Conservation (phyloP, 2,113 vertebrate genomes). For the Corythoichthys haematopterus region DNA sequence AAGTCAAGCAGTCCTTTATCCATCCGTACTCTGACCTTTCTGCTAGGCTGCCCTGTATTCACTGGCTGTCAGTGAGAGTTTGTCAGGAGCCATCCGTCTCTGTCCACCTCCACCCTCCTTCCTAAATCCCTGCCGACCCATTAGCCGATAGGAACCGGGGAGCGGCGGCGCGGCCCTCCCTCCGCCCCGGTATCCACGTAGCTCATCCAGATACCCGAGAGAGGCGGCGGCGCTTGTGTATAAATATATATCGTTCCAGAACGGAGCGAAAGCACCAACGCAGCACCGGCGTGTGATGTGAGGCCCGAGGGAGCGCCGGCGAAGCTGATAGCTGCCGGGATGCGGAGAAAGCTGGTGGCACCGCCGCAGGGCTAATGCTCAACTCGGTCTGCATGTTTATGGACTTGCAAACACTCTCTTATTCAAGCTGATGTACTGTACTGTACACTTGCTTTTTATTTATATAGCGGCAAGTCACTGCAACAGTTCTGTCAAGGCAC, state of each 20-base stretch:
- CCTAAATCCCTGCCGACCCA: constrained; percentile 79
- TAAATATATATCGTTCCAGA: constrained; percentile 40
- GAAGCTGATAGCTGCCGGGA: constrained; percentile 75
- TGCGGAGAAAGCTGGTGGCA: constrained; percentile 50
- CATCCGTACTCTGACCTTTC: constrained; percentile 84
- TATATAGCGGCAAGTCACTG: constrained; percentile 1
- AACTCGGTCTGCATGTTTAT: constrained; percentile 19
- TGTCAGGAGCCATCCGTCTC: constrained; percentile 84
- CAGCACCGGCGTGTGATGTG: constrained; percentile 79
- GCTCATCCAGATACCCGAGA: constrained; percentile 85
- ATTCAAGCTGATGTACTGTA: constrained; percentile 14
- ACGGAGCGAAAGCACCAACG: constrained; percentile 75
- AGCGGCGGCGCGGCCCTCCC: constrained; percentile 66
- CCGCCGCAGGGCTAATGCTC: constrained; percentile 39
- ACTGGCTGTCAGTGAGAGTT: constrained; percentile 82
- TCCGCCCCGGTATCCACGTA: constrained; percentile 61
- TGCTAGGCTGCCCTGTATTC: constrained; percentile 84
- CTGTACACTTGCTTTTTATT: constrained; percentile 3
- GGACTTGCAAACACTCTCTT: constrained; percentile 9
- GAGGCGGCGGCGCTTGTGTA: constrained; percentile 50
- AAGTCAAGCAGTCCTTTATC: constrained; percentile 84
- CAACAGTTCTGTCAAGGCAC: constrained; percentile 1
- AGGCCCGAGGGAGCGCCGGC: constrained; percentile 78
- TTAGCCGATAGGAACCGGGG: constrained; percentile 82
- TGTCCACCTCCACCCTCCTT: constrained; percentile 74